A percentile compares a stretch with the other conserved stretches of the same genome.
phyloP scores from a whole-genome alignment of 1,140 invertebrate species.

The Lasaia peninsularis region DNA sequence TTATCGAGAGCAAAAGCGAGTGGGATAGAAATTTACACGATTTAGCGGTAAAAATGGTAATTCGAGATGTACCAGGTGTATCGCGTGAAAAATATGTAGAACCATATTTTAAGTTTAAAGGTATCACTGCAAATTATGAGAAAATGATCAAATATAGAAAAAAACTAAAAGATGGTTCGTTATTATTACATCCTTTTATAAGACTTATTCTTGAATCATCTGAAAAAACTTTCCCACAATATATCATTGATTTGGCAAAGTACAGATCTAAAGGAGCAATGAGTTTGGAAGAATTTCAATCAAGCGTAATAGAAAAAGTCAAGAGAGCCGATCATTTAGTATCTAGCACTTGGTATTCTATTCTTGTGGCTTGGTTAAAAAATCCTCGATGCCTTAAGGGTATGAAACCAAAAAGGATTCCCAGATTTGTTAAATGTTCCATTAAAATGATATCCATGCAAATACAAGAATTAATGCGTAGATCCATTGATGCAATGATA shows the following conservation, averaged over 20 bases:
- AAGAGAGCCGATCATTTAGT: constrained; percentile 67
- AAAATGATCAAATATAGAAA: constrained; percentile 78
- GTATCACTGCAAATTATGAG: constrained; percentile 78
- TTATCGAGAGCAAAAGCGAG: constrained; percentile 70
- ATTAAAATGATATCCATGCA: constrained; percentile 72
- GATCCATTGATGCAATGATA: constrained; percentile 66
- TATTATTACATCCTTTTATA: constrained; percentile 81
- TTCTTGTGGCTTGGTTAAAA: constrained; percentile 65
- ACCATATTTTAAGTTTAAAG: constrained; percentile 77
- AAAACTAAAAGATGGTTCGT: constrained; percentile 71
- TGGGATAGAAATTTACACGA: constrained; percentile 74
- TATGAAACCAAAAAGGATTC: constrained; percentile 53
- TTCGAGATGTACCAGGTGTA: constrained; percentile 66
- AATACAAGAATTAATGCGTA: constrained; percentile 73
- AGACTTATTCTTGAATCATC: constrained; percentile 79
- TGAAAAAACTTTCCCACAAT: constrained; percentile 72
- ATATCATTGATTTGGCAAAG: constrained; percentile 76
- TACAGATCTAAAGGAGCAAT: constrained; percentile 71
- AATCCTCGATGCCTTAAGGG: constrained; percentile 60
- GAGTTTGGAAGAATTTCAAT: constrained; percentile 64
- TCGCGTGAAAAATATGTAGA: constrained; percentile 57
- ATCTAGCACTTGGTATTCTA: constrained; percentile 69
- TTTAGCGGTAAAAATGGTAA: constrained; percentile 69
- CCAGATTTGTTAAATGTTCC: constrained; percentile 60
- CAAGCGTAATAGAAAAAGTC: constrained; percentile 65